These are phyloP conservation scores for Caenorhabditis elegans DNA, from an alignment of 1,140 invertebrate species.

Conservation along the genomic window WBcel235 BX284604.4:2325501-2326000, in stretches of 20 bases:
- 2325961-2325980: too few species aligned
- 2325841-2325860: constrained; percentile 65
- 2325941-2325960: too few species aligned
- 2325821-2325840: constrained; percentile 57
- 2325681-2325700: constrained; percentile 66
- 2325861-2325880: constrained; percentile 31
- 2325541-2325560: too few species aligned
- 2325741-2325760: constrained; percentile 63
- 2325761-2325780: constrained; percentile 62
- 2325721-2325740: constrained; percentile 64
- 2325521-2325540: too few species aligned
- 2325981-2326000: too few species aligned
- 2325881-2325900: too few species aligned
- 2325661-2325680: constrained; percentile 66
- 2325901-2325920: too few species aligned
- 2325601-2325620: constrained; percentile 62
- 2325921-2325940: too few species aligned
- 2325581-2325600: too few species aligned
- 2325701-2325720: constrained; percentile 64
- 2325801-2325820: constrained; percentile 61
- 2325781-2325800: constrained; percentile 58
- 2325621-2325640: constrained; percentile 65
- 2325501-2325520: too few species aligned
- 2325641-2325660: constrained; percentile 64
- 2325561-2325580: too few species aligned